These are phyloP conservation scores for Nyctibius bracteatus DNA, from an alignment of 2,113 vertebrate species.

Conservation along the genomic window DNA sequence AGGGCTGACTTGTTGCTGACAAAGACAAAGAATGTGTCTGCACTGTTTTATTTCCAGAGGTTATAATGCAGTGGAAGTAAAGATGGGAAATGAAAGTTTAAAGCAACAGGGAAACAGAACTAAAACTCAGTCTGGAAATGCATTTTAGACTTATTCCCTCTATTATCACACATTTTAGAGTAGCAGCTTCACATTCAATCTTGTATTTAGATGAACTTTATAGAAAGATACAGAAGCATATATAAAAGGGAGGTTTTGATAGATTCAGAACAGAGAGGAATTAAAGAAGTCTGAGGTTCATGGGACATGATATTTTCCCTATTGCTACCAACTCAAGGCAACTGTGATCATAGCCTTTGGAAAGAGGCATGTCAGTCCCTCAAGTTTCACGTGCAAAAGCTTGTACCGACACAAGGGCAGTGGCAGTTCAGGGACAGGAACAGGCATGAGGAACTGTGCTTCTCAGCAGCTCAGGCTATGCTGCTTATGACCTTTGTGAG, in stretches of 20 bases:
- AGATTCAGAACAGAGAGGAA: neutral
- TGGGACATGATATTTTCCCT: neutral
- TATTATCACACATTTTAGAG: neutral
- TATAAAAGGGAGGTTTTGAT: neutral
- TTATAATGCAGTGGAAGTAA: neutral
- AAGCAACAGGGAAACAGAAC: neutral
- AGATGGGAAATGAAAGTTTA: neutral
- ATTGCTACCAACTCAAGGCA: neutral
- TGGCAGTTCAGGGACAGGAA: neutral
- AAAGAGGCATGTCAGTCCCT: too few species aligned
- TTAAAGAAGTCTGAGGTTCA: neutral
- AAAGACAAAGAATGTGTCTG: neutral
- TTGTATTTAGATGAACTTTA: neutral
- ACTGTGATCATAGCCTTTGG: fast-evolving
- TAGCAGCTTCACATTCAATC: neutral
- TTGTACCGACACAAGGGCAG: neutral
- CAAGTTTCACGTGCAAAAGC: neutral
- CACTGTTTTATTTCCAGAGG: neutral
- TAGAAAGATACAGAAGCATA: neutral
- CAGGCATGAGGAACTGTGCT: neutral
- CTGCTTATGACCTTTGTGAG: neutral
- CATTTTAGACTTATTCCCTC: neutral
- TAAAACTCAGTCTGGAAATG: neutral
- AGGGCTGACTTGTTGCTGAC: neutral
- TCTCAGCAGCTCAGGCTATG: neutral